phyloP scores from a whole-genome alignment of 2,113 vertebrate genomes.

The Dissostichus mawsoni region DNA sequence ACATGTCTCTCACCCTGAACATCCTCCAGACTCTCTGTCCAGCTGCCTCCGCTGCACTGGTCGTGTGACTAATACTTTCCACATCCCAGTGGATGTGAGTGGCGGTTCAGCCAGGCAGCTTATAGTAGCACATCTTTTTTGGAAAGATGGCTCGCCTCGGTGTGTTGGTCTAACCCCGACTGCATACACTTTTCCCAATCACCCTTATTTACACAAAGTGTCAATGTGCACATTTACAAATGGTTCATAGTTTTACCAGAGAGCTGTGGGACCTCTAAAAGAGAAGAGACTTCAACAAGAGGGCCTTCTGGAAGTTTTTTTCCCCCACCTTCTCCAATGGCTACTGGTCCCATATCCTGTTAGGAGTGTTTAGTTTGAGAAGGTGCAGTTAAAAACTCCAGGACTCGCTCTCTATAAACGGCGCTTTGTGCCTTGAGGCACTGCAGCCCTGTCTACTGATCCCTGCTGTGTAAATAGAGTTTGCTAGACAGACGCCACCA shows the following conservation, averaged over 20 bases:
- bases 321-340: slow-evolving; percentile 25
- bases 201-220: slow-evolving; percentile 64
- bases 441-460: slow-evolving; percentile 55
- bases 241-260: slow-evolving; percentile 47
- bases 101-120: slow-evolving; percentile 60
- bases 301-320: slow-evolving; percentile 65
- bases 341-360: slow-evolving; percentile 65
- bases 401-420: slow-evolving; percentile 57
- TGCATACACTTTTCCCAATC: slow-evolving; percentile 40
- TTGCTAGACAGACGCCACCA: slow-evolving; percentile 57
- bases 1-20: slow-evolving; percentile 78
- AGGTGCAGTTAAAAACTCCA: slow-evolving; percentile 63
- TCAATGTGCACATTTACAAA: slow-evolving; percentile 70
- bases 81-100: slow-evolving; percentile 74
- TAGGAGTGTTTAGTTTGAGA: slow-evolving; percentile 64
- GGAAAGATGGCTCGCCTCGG: slow-evolving; percentile 39
- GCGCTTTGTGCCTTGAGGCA: slow-evolving; percentile 56
- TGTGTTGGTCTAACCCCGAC: slow-evolving; percentile 59
- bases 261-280: slow-evolving; percentile 47
- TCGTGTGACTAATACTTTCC: slow-evolving; percentile 81
- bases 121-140: slow-evolving; percentile 56
- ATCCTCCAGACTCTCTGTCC: slow-evolving; percentile 76
- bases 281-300: slow-evolving; percentile 56
- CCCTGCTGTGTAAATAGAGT: slow-evolving; percentile 67
- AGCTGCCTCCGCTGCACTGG: slow-evolving; percentile 57